A percentile compares a stretch with the other conserved stretches of the same genome.
phyloP scores from a whole-genome alignment of 2,888 invertebrate genomes.

The Tetragonula carbonaria region DNA sequence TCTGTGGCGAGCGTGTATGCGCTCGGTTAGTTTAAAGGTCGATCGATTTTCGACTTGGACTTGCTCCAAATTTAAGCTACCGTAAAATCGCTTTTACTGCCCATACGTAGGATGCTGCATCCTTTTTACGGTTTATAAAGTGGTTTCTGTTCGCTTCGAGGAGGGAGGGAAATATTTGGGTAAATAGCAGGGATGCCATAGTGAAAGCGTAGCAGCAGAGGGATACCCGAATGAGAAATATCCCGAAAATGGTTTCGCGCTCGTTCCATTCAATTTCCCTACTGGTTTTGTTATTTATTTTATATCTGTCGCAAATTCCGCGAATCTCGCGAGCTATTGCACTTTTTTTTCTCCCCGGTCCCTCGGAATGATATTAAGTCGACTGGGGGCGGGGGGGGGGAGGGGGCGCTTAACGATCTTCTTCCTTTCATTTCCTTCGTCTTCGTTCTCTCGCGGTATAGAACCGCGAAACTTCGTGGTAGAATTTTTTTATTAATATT shows the following conservation, averaged over 20 bases:
- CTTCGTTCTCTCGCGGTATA: too few species aligned
- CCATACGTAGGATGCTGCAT: slow-evolving; percentile 45
- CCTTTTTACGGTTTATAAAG: slow-evolving; percentile 47
- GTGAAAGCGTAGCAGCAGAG: not conserved
- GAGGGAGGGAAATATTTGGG: not conserved
- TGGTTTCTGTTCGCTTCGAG: slow-evolving; percentile 9
- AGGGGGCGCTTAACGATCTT: too few species aligned
- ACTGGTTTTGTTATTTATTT: not conserved
- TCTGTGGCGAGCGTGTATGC: not conserved
- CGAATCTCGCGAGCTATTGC: too few species aligned
- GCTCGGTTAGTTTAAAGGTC: slow-evolving; percentile 58
- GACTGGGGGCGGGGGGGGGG: too few species aligned
- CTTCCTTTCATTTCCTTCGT: too few species aligned
- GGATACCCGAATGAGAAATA: too few species aligned
- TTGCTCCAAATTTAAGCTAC: slow-evolving; percentile 60
- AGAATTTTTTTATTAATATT: not conserved
- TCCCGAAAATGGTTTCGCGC: not conserved
- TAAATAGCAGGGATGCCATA: not conserved
- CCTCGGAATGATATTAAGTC: too few species aligned
- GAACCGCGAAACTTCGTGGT: too few species aligned
- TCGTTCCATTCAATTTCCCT: not conserved
- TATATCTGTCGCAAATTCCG: not conserved
- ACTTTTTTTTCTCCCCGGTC: too few species aligned
- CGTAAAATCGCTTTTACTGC: slow-evolving; percentile 57
- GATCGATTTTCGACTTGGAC: slow-evolving; percentile 69